Conservation (phyloP, 1,140 invertebrate genomes). For the Wasmannia auropunctata region DNA sequence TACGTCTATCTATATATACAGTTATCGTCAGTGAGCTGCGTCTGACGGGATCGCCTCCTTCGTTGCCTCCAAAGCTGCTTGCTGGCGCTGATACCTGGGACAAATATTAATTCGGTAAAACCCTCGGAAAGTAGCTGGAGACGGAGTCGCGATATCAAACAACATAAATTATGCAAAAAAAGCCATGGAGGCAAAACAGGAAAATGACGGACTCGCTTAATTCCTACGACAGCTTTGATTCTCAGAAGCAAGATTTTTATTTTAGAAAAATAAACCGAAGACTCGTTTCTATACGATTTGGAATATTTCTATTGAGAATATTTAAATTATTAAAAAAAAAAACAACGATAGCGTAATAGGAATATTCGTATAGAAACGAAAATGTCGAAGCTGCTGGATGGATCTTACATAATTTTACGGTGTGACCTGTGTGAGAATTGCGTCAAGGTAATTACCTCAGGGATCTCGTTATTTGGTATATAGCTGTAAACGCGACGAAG, state of each 20-base stretch:
- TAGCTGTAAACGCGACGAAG: slow-evolving; percentile 94
- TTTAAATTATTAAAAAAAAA: neutral
- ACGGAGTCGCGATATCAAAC: neutral
- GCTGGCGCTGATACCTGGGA: slow-evolving; percentile 75
- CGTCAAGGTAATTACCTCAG: slow-evolving; percentile 82
- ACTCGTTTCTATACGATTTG: neutral
- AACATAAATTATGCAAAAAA: slow-evolving; percentile 14
- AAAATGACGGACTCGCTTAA: slow-evolving; percentile 10
- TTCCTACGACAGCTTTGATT: neutral
- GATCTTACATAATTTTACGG: neutral
- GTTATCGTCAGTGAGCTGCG: slow-evolving; percentile 57
- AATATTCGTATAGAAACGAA: neutral
- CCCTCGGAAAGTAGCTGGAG: neutral
- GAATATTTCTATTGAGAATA: too few relatives aligned
- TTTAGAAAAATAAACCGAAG: neutral
- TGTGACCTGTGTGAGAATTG: neutral
- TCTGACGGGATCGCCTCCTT: neutral
- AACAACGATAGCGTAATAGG: neutral
- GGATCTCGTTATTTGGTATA: slow-evolving; percentile 92
- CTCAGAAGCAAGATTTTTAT: neutral
- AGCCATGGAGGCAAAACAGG: neutral
- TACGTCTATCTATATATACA: slow-evolving; percentile 43
- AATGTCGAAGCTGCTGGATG: neutral
- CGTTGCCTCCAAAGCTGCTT: slow-evolving; percentile 48
- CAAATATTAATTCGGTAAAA: slow-evolving; percentile 29